Evolutionary conservation across 2,888 invertebrate species (phyloP).

Genomic region (Dendrolimus houi): DNA sequence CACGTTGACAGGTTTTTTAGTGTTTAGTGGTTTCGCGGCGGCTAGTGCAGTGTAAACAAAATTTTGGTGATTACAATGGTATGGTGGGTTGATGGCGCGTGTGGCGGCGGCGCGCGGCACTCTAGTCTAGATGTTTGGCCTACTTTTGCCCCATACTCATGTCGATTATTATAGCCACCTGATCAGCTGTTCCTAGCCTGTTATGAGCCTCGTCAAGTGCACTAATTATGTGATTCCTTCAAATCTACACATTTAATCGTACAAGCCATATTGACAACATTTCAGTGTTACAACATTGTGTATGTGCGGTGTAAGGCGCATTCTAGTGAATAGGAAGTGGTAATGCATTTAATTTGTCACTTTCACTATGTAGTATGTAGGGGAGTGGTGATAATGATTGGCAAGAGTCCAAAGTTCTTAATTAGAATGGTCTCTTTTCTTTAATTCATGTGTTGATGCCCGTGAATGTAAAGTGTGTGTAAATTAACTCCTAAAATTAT

Average conservation of each 20-base stretch:
- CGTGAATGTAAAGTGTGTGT: constrained; percentile 5
- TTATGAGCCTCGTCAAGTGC: constrained; percentile 38
- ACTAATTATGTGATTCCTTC: constrained; percentile 20
- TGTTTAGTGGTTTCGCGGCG: constrained; percentile 32
- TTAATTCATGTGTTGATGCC: constrained; percentile 29
- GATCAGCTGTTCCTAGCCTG: constrained; percentile 67
- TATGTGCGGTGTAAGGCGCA: constrained; percentile 3
- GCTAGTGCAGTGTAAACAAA: constrained; percentile 60
- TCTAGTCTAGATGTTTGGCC: constrained; percentile 64
- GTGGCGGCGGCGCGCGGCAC: constrained; percentile 41
- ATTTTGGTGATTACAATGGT: constrained; percentile 32
- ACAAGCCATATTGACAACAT: constrained; percentile 1
- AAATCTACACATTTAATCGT: constrained; percentile 5
- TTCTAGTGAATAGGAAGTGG: constrained; percentile 28
- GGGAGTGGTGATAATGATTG: constrained; percentile 36
- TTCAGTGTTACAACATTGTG: not conserved
- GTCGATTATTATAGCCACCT: constrained; percentile 68
- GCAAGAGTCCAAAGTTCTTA: constrained; percentile 52
- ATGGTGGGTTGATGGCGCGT: constrained; percentile 35
- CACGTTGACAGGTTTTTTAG: constrained; percentile 47
- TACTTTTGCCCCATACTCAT: constrained; percentile 64
- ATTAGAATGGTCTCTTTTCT: constrained; percentile 48
- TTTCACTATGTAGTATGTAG: constrained; percentile 31
- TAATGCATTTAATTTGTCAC: constrained; percentile 25
- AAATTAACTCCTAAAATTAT: not conserved